Percentiles rank a stretch among this genome's conserved stretches.
phyloP scores from a whole-genome alignment of 64 coral and sea anemone genomes.

The Montipora sp. region DNA sequence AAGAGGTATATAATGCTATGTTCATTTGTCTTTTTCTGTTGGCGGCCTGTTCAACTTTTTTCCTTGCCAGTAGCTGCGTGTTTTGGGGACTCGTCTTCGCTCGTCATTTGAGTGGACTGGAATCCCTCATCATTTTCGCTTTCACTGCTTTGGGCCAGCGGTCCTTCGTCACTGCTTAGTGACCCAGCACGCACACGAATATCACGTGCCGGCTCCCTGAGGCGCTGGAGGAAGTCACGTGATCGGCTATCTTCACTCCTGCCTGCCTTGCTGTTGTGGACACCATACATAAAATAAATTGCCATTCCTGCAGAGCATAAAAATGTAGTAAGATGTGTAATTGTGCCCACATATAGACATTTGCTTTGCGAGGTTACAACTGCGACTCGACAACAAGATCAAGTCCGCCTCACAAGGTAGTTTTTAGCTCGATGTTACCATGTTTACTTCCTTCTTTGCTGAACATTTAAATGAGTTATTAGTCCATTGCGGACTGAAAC shows the following conservation, averaged over 20 bases:
- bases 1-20: neutral
- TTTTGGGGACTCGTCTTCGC: conserved; percentile 40
- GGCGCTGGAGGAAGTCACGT: conserved; percentile 36
- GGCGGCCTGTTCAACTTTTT: neutral
- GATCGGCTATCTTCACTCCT: neutral
- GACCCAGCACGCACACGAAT: neutral
- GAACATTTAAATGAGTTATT: neutral
- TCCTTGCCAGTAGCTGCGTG: neutral
- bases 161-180: conserved; percentile 56
- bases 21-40: neutral
- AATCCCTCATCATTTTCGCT: conserved; percentile 59
- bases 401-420: no score
- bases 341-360: neutral
- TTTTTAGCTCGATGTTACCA: no score
- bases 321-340: neutral
- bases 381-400: no score
- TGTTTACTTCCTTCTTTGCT: neutral
- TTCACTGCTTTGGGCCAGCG: conserved; percentile 25
- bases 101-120: conserved; percentile 33
- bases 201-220: neutral
- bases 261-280: conserved; percentile 53
- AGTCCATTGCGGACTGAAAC: neutral
- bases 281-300: conserved; percentile 70
- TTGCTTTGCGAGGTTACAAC: neutral
- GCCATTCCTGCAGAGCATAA: conserved; percentile 34